Base-by-base conservation (phyloP, 2,888 invertebrate genomes). In the Cantharis nigra region DNA sequence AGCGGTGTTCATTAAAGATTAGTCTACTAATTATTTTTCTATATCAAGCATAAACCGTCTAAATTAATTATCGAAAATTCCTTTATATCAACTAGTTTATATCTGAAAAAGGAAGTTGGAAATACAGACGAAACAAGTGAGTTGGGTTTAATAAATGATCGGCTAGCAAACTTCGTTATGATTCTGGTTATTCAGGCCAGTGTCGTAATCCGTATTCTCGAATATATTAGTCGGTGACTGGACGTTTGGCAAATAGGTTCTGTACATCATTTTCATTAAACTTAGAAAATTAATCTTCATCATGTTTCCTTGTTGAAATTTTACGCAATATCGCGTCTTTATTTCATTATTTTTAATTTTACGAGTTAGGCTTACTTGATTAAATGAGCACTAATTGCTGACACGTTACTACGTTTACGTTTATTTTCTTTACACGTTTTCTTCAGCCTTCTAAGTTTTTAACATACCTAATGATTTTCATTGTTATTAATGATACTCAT, bases 161-260 rank as follows among this genome's bases (percentile, higher is more conserved):
- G 63, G 63, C 63, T 63, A 63, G 26, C 63, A 69, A 74, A 74
- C 49, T 74, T 70, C 74, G 74, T 74, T 74, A 74, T 70, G 74
- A 74, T 74, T 74, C 70, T 74, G 74, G 74, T 74, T 74, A 74
- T 62, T 74, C 74, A 74, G 63, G 18, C 74, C 65, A 33, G 63
- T 70, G 74, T 70, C 69, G 69, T 74, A 74, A 72, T 72, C 64
- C 71, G 71, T 64, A 71, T 71, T 69, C 74, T 26, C 28, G 70
- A 70, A 74, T 74, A 74, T 74, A 74, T 74, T 70, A 74, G 69
- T 20, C 49, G 63, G 70, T 30, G 63, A 74, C 74, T 74, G 74
- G 74, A 74, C 74, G 69, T 74, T 74, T 74, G 74, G 74, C 74
- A 74, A 74, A 74, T 74, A 74, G 74, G 74, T 67, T 69, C 74